A percentile compares a stretch with the other conserved stretches of the same genome.
Evolutionary conservation across 2,797 vertebrate species (phyloP).

Genomic region (Tauraco hartlaubi): DNA sequence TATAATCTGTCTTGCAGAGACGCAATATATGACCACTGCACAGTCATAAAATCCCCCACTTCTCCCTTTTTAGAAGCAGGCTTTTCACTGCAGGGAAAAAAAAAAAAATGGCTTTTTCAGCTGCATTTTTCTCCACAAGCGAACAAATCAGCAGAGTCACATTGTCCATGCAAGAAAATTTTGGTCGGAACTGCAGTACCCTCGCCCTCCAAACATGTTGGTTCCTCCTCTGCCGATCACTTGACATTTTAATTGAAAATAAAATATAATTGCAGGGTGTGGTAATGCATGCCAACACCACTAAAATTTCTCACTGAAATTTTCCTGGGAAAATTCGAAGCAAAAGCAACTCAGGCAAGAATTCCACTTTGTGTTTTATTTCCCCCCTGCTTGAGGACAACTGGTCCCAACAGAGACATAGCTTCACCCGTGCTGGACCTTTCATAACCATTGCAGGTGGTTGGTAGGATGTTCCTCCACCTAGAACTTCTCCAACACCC

Average conservation of each 20-base stretch:
- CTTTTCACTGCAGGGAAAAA: background rate
- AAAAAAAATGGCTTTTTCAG: fast-evolving
- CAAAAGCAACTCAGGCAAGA: background rate
- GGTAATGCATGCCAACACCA: background rate
- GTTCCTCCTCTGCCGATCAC: background rate
- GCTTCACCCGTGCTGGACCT: background rate
- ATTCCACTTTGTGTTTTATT: background rate
- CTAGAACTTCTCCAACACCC: background rate
- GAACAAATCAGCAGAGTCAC: background rate
- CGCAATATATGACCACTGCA: background rate
- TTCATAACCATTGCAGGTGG: background rate
- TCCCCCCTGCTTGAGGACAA: background rate
- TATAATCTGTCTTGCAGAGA: background rate
- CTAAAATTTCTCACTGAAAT: background rate
- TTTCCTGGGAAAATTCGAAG: background rate
- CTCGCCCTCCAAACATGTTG: background rate
- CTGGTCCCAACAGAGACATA: background rate
- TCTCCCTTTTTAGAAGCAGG: background rate
- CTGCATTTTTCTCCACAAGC: background rate
- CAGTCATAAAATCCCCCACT: background rate
- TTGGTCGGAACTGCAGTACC: background rate
- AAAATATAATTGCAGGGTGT: background rate
- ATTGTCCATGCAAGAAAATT: background rate
- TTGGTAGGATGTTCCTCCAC: background rate
- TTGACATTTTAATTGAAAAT: background rate